phyloP scores from a whole-genome alignment of 2,797 vertebrate genomes.

The Serranus cabrilla region DNA sequence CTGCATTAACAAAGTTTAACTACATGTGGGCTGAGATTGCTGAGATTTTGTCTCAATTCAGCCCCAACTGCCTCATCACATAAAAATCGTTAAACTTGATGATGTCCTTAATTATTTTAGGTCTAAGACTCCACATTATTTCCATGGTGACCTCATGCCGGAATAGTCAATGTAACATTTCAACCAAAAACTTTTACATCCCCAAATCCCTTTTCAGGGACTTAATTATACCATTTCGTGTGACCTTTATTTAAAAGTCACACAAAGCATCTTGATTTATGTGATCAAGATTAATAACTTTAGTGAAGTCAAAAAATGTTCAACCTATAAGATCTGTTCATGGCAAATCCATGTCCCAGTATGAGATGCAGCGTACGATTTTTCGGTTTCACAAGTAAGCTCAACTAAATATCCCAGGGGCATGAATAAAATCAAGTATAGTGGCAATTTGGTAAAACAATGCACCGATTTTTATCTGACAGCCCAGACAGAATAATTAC shows the following conservation, averaged over 20 bases:
- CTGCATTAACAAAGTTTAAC: slow-evolving; percentile 15
- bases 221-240: not conserved
- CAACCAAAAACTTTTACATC: not conserved
- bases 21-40: too few relatives aligned
- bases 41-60: not conserved
- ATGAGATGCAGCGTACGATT: not conserved
- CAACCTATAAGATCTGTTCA: not conserved
- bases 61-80: not conserved
- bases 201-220: not conserved
- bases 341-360: not conserved
- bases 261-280: not conserved
- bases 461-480: slow-evolving; percentile 60
- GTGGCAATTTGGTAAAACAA: slow-evolving; percentile 56
- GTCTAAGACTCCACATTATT: not conserved
- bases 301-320: not conserved
- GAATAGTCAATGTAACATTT: not conserved
- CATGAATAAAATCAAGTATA: slow-evolving; percentile 23
- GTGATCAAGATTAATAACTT: not conserved
- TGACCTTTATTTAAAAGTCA: not conserved
- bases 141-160: not conserved
- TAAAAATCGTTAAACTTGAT: slow-evolving; percentile 5
- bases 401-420: slow-evolving; percentile 17
- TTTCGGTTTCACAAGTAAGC: slow-evolving; percentile 12
- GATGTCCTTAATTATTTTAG: slow-evolving; percentile 6
- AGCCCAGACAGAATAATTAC: slow-evolving; percentile 78